A percentile compares a stretch with the other conserved stretches of the same genome.
These are phyloP conservation scores for Puffinus mauretanicus DNA, from an alignment of 2,113 vertebrate species.

Conservation along the genomic window DNA sequence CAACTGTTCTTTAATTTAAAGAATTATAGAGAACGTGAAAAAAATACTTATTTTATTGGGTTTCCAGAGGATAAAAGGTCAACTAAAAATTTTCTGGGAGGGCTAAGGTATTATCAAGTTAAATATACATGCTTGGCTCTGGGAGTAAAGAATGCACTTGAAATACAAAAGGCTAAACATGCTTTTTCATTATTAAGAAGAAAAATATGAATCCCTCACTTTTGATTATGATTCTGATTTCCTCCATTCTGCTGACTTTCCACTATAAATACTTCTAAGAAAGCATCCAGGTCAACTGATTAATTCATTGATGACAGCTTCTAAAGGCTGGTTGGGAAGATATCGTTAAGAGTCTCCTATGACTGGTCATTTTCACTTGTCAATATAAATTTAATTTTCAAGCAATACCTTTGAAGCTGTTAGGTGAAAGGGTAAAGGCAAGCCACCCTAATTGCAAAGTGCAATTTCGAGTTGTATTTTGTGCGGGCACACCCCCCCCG, in stretches of 20 bases:
- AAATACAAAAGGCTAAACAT: background rate
- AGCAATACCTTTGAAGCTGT: constrained; percentile 24
- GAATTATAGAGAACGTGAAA: background rate
- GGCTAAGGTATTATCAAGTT: background rate
- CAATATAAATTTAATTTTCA: constrained; percentile 52
- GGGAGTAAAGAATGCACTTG: background rate
- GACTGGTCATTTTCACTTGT: constrained; percentile 33
- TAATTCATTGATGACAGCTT: constrained; percentile 13
- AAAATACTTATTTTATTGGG: background rate
- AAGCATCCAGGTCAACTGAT: constrained; percentile 27
- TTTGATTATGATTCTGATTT: constrained; percentile 37
- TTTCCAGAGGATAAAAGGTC: background rate
- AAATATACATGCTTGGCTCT: background rate
- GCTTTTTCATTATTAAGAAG: background rate
- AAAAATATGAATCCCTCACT: background rate
- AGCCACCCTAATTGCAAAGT: background rate
- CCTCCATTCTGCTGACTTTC: background rate
- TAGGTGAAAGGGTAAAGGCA: background rate
- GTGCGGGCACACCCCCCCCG: background rate
- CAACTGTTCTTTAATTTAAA: background rate
- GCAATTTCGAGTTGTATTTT: background rate
- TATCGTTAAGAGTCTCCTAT: background rate
- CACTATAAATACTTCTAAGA: background rate
- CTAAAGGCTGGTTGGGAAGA: background rate
- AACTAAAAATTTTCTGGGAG: background rate